These are phyloP conservation scores for Melierax canorus DNA, from an alignment of 2,113 vertebrate species.

Conservation along the genomic window DNA sequence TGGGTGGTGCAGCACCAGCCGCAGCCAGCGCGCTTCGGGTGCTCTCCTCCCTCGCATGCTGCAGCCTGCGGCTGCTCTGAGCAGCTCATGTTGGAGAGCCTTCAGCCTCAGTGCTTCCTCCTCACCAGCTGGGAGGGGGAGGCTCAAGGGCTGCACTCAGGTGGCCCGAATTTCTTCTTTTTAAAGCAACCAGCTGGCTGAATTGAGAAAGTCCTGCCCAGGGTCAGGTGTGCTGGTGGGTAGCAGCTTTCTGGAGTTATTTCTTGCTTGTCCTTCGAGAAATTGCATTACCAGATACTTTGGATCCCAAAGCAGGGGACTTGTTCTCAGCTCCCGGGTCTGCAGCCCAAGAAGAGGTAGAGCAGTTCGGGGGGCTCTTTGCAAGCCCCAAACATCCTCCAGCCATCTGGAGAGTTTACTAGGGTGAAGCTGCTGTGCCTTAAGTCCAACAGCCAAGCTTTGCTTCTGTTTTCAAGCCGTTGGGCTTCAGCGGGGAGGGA, in stretches of 20 bases:
- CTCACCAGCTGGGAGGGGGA: fast-evolving
- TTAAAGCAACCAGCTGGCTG: background rate
- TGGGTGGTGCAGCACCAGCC: background rate
- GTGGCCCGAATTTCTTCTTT: background rate
- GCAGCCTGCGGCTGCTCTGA: background rate
- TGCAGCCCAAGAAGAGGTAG: background rate
- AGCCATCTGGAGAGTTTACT: background rate
- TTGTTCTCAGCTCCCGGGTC: background rate
- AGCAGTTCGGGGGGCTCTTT: fast-evolving
- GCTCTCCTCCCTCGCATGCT: background rate
- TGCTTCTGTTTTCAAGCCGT: background rate
- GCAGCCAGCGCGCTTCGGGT: background rate
- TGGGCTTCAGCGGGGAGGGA: background rate
- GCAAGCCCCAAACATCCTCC: background rate
- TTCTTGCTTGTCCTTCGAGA: background rate
- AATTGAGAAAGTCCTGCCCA: background rate
- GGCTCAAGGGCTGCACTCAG: background rate
- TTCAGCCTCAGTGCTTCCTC: background rate
- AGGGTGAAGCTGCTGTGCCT: background rate
- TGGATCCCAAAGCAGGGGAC: background rate
- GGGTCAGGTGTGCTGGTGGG: background rate
- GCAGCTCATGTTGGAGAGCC: background rate
- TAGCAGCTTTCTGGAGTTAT: background rate
- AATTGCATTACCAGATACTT: background rate
- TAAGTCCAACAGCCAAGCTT: background rate